These are phyloP conservation scores for Pelagia noctiluca DNA, from an alignment of 30 jellyfish, hydroid and myxozoan species.

Conservation along the genomic window DNA sequence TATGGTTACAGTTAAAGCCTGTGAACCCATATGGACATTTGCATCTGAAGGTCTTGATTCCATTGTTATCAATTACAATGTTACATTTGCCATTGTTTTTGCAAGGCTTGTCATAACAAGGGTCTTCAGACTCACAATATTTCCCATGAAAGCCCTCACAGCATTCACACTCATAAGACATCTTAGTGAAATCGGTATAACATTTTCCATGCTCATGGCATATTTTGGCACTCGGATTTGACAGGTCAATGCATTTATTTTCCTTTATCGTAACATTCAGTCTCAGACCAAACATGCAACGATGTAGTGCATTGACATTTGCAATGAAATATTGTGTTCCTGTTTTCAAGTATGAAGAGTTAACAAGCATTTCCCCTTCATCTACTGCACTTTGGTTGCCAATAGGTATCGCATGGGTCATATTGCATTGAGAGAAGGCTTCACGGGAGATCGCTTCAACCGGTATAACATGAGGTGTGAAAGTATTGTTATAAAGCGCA, in stretches of 20 bases:
- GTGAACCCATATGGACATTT: conserved; percentile 72
- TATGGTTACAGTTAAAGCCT: conserved; percentile 82
- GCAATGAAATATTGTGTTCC: conserved; percentile 97
- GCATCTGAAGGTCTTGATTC: conserved; percentile 68
- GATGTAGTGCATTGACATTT: conserved; percentile 74
- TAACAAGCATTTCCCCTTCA: conserved; percentile 62
- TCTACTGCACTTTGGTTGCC: conserved; percentile 59
- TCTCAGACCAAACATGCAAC: conserved; percentile 94
- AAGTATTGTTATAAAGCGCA: conserved; percentile 61
- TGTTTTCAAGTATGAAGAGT: conserved; percentile 64
- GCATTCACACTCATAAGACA: conserved; percentile 79
- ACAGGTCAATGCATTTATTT: conserved; percentile 70
- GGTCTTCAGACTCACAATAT: conserved; percentile 93
- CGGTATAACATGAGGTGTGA: conserved; percentile 87
- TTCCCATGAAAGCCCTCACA: conserved; percentile 87
- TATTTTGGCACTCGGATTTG: conserved; percentile 10
- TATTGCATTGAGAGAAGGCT: conserved; percentile 83
- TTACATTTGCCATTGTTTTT: conserved; percentile 74
- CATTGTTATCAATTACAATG: conserved; percentile 47
- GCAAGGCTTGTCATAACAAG: conserved; percentile 87
- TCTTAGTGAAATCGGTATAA: conserved; percentile 71
- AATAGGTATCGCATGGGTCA: conserved; percentile 77
- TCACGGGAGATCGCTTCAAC: conserved; percentile 75
- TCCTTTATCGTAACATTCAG: conserved; percentile 93
- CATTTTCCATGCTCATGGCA: conserved; percentile 95